phyloP scores from a whole-genome alignment of 1,140 invertebrate species.

The Tyrophagus putrescentiae region DNA sequence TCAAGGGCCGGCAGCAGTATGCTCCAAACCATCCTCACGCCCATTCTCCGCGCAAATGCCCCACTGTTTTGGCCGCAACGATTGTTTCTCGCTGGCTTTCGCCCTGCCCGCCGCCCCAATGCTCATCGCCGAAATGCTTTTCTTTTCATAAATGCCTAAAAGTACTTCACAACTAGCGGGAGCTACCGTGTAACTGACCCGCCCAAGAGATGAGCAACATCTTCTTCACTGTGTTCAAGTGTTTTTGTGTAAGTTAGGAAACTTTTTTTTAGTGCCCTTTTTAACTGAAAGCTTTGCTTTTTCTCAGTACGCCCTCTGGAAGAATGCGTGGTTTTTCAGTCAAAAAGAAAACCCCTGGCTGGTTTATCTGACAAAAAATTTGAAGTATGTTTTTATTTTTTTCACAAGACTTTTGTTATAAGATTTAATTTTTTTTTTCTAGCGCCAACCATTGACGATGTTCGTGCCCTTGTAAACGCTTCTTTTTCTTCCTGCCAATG shows the following conservation, averaged over 20 bases:
- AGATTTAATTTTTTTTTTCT: slow-evolving; percentile 19
- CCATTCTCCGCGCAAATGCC: slow-evolving; percentile 32
- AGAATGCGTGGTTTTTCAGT: slow-evolving; percentile 30
- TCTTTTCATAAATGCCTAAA: slow-evolving; percentile 55
- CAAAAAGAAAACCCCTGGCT: slow-evolving; percentile 56
- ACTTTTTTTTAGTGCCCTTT: slow-evolving; percentile 18
- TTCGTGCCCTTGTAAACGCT: slow-evolving; percentile 54
- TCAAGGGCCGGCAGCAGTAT: slow-evolving; percentile 35
- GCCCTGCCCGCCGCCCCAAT: slow-evolving; percentile 36
- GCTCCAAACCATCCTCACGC: slow-evolving; percentile 35
- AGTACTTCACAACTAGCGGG: slow-evolving; percentile 47
- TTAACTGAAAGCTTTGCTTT: slow-evolving; percentile 10
- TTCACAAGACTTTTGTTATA: background rate
- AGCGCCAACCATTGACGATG: slow-evolving; percentile 45
- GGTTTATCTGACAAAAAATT: slow-evolving; percentile 54
- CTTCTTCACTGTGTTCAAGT: slow-evolving; percentile 54
- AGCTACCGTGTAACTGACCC: no score
- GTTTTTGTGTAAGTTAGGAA: slow-evolving; percentile 66
- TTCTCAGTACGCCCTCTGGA: slow-evolving; percentile 24
- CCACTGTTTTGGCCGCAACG: slow-evolving; percentile 32
- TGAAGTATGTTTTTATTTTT: slow-evolving; percentile 32
- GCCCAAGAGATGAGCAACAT: slow-evolving; percentile 61
- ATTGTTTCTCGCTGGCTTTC: slow-evolving; percentile 34
- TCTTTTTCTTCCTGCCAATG: slow-evolving; percentile 61
- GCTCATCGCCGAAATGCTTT: slow-evolving; percentile 46